Evolutionary conservation across 2,888 invertebrate species (phyloP).

Genomic region (Clunio marinus): DNA sequence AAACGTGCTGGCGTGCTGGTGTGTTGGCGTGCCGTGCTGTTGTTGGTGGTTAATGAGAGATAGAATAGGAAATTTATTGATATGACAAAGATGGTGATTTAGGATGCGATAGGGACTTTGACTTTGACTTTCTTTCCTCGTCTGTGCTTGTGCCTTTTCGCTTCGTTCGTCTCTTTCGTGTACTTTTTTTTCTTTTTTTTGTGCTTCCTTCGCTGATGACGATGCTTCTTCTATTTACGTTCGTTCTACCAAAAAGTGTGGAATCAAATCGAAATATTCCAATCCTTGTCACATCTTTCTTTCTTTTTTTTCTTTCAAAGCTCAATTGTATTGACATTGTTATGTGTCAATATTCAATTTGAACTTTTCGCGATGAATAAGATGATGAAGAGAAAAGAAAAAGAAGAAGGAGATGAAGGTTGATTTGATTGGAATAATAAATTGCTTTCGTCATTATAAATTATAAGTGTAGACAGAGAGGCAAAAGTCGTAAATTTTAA

Average conservation of each 20-base stretch:
- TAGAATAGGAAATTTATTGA: constrained; percentile 7
- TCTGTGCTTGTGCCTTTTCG: no score
- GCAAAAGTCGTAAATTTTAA: no score
- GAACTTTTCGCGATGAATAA: background rate
- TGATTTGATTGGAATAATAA: constrained; percentile 28
- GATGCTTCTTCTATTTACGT: no score
- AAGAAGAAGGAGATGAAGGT: no score
- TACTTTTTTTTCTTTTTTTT: background rate
- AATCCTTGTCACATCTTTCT: constrained; percentile 27
- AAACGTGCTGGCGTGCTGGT: no score
- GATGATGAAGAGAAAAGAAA: no score
- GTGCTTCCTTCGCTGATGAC: background rate
- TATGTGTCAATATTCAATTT: constrained; percentile 31
- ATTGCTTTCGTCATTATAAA: constrained; percentile 11
- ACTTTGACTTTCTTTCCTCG: no score
- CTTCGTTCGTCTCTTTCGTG: no score
- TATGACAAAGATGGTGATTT: constrained; percentile 23
- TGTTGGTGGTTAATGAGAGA: no score
- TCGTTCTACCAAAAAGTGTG: background rate
- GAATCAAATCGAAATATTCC: background rate
- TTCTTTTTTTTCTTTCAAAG: no score
- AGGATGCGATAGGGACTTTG: constrained; percentile 8
- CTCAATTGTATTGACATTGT: constrained; percentile 31
- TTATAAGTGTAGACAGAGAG: background rate
- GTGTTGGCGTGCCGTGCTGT: no score